Evolutionary conservation across 1,140 invertebrate genomes (phyloP).

Genomic region (Oscheius sp.): DNA sequence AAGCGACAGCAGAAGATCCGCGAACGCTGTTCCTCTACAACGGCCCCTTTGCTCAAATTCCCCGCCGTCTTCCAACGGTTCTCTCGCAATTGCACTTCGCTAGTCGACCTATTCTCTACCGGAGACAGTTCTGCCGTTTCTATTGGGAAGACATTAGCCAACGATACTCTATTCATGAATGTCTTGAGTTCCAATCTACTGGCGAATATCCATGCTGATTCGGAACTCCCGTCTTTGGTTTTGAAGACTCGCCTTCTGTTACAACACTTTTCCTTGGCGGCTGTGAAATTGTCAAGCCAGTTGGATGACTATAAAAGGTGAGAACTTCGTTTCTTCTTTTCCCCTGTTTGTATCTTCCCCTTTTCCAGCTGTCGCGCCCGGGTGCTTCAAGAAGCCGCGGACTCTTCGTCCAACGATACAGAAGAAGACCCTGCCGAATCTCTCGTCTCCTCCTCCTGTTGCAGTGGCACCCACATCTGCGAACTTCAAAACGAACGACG

Average conservation of each 20-base stretch:
- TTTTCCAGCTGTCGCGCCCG: slow-evolving; percentile 12
- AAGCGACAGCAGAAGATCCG: slow-evolving; percentile 39
- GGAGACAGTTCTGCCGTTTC: background rate
- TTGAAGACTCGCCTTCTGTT: slow-evolving; percentile 57
- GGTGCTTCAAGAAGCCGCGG: background rate
- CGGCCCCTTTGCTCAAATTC: slow-evolving; percentile 44
- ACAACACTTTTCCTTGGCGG: slow-evolving; percentile 57
- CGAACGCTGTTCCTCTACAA: slow-evolving; percentile 35
- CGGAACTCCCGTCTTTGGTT: slow-evolving; percentile 53
- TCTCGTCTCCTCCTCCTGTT: slow-evolving; percentile 9
- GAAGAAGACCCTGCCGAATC: slow-evolving; percentile 22
- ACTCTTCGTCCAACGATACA: slow-evolving; percentile 8
- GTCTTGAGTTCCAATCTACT: slow-evolving; percentile 45
- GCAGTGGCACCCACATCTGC: slow-evolving; percentile 17
- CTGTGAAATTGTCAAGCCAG: slow-evolving; percentile 48
- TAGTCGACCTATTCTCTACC: slow-evolving; percentile 17
- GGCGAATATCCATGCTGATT: slow-evolving; percentile 42
- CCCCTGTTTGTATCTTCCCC: background rate
- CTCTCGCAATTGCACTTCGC: slow-evolving; percentile 43
- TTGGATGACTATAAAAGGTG: slow-evolving; percentile 22
- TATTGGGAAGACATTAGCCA: slow-evolving; percentile 51
- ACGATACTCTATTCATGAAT: slow-evolving; percentile 57
- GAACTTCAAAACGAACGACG: slow-evolving; percentile 30
- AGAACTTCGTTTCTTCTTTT: too few species aligned
- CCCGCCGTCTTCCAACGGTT: slow-evolving; percentile 48